Evolutionary conservation across 1,140 invertebrate genomes (phyloP).

Genomic region (Aplysia californica): DNA sequence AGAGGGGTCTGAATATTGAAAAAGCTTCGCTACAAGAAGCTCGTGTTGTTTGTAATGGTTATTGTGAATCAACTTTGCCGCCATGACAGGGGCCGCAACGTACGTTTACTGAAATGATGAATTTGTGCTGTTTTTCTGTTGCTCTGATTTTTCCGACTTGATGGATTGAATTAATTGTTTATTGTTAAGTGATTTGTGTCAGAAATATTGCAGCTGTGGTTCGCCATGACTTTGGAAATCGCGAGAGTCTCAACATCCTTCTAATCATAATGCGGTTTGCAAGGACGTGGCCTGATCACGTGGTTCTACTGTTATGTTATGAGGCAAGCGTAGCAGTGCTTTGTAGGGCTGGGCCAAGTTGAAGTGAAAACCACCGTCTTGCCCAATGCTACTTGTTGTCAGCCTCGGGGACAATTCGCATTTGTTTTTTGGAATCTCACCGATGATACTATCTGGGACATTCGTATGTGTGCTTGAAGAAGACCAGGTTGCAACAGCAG

Average conservation of each 20-base stretch:
- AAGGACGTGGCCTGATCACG: conserved; percentile 33
- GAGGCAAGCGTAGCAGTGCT: conserved; percentile 6
- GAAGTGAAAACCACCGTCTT: too few species aligned
- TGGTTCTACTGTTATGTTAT: conserved; percentile 28
- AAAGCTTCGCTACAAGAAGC: background rate
- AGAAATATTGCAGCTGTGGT: background rate
- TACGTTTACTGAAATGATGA: conserved; percentile 6
- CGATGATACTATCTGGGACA: too few species aligned
- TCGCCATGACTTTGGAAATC: background rate
- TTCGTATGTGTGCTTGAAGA: too few species aligned
- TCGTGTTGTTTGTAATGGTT: conserved; percentile 20
- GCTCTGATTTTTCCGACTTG: conserved; percentile 15
- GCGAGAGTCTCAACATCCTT: background rate
- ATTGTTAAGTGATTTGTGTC: background rate
- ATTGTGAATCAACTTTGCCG: conserved; percentile 28
- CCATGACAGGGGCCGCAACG: conserved; percentile 8
- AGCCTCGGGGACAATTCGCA: too few species aligned
- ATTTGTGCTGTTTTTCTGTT: background rate
- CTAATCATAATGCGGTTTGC: conserved; percentile 14
- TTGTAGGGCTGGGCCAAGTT: too few species aligned
- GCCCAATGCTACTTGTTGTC: too few species aligned
- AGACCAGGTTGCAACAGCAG: too few species aligned
- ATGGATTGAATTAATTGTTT: background rate
- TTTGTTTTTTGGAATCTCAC: too few species aligned
- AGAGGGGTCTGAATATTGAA: conserved; percentile 10